Evolutionary conservation across 2,797 vertebrate genomes (phyloP).

Genomic region (Phalanger gymnotis): DNA sequence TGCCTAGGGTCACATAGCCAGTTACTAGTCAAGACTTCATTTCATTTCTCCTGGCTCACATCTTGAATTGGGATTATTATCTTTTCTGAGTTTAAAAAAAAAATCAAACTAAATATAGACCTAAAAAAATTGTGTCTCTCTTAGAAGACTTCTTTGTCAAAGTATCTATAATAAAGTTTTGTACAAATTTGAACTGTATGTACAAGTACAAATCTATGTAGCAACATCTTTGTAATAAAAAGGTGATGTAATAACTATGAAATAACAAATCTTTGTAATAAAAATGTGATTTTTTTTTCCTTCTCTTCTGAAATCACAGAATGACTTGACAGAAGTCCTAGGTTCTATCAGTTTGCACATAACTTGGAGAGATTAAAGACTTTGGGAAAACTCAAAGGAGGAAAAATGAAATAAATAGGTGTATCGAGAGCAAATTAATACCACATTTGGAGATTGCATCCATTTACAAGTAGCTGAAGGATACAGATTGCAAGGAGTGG

Average conservation of each 20-base stretch:
- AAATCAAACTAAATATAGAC: constrained; percentile 15
- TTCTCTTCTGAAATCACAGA: constrained; percentile 71
- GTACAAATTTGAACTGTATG: constrained; percentile 56
- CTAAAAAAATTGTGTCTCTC: constrained; percentile 63
- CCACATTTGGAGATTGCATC: constrained; percentile 49
- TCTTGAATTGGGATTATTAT: not conserved
- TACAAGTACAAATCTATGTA: constrained; percentile 46
- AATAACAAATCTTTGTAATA: not conserved
- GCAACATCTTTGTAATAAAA: not conserved
- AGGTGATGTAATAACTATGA: too few relatives aligned
- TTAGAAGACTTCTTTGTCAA: constrained; percentile 62
- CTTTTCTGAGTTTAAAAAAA: not conserved
- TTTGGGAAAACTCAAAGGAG: constrained; percentile 66
- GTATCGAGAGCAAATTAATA: constrained; percentile 30
- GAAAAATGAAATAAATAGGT: not conserved
- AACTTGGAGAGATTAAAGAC: constrained; percentile 61
- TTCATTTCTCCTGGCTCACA: not conserved
- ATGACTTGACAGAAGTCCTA: constrained; percentile 53
- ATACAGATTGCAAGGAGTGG: constrained; percentile 34
- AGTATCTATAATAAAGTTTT: constrained; percentile 59
- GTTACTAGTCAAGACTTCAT: not conserved
- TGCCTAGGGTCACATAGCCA: not conserved
- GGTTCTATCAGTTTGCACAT: constrained; percentile 71
- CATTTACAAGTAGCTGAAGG: constrained; percentile 45
- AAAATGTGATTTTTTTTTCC: not conserved